Percentiles rank a stretch among this genome's conserved stretches.
Evolutionary conservation across 2,888 invertebrate species (phyloP).

Genomic region (Folsomia manolachei): DNA sequence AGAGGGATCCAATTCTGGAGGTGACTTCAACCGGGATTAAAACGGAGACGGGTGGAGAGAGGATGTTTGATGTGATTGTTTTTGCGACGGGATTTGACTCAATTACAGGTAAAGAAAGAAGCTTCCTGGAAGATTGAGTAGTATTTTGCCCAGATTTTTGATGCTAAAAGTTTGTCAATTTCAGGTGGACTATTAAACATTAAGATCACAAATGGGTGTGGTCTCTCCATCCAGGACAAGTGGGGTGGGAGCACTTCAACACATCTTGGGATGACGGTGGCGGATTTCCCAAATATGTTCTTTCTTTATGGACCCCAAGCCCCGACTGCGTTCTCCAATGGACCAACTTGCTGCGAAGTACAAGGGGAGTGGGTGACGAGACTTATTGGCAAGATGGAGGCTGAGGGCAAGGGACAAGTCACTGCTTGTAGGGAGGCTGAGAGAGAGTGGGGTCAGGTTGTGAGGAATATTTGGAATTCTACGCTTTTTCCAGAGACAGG

Average conservation of each 20-base stretch:
- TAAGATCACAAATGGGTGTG: constrained; percentile 16
- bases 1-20: constrained; percentile 14
- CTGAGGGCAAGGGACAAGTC: not conserved
- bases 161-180: not conserved
- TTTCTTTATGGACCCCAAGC: constrained; percentile 24
- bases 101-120: constrained; percentile 11
- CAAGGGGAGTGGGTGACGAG: constrained; percentile 17
- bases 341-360: constrained; percentile 7
- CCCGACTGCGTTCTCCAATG: constrained; percentile 20
- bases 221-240: constrained; percentile 13
- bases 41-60: constrained; percentile 9
- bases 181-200: constrained; percentile 21
- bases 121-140: not conserved
- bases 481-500: constrained; percentile 12
- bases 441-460: constrained; percentile 1
- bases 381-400: constrained; percentile 10
- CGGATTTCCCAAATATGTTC: constrained; percentile 21
- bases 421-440: constrained; percentile 2
- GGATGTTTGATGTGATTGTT: constrained; percentile 12
- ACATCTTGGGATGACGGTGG: constrained; percentile 12
- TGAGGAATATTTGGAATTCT: constrained; percentile 13
- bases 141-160: not conserved
- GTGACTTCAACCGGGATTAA: constrained; percentile 10
- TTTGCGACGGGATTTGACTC: constrained; percentile 23
- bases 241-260: constrained; percentile 16